These are phyloP conservation scores for Aurelia aurita DNA, from an alignment of 30 jellyfish, hydroid and myxozoan species.

Conservation along the genomic window DNA sequence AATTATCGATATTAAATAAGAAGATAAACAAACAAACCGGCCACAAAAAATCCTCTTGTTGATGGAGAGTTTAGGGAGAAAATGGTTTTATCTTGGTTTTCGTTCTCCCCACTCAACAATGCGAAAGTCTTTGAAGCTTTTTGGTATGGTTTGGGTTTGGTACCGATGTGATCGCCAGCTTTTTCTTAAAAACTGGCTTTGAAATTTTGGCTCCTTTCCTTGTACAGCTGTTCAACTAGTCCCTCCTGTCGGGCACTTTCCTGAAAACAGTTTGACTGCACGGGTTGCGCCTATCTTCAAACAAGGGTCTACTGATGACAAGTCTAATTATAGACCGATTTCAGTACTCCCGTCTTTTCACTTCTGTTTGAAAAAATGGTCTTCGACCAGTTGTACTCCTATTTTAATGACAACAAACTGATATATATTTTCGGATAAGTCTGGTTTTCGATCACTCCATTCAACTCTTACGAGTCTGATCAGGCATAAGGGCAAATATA, in stretches of 20 bases:
- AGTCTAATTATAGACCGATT: no score
- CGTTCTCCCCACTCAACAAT: not conserved
- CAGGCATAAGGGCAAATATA: constrained; percentile 32
- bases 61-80: not conserved
- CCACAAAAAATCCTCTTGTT: not conserved
- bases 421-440: constrained; percentile 56
- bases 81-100: not conserved
- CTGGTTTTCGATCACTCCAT: constrained; percentile 55
- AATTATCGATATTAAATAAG: not conserved
- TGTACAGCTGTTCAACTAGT: constrained; percentile 45
- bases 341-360: no score
- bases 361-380: no score
- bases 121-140: constrained; percentile 6
- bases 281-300: no score
- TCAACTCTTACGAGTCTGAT: constrained; percentile 45
- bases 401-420: constrained; percentile 46
- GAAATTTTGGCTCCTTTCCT: constrained; percentile 31
- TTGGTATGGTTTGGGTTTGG: constrained; percentile 2
- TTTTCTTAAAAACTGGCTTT: constrained; percentile 29
- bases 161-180: constrained; percentile 21
- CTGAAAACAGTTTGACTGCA: constrained; percentile 35
- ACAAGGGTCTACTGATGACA: no score
- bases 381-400: no score
- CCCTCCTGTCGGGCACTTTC: constrained; percentile 30
- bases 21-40: no score